Evolutionary conservation across 2,888 invertebrate genomes (phyloP).

Genomic region (Ametastegia equiseti): DNA sequence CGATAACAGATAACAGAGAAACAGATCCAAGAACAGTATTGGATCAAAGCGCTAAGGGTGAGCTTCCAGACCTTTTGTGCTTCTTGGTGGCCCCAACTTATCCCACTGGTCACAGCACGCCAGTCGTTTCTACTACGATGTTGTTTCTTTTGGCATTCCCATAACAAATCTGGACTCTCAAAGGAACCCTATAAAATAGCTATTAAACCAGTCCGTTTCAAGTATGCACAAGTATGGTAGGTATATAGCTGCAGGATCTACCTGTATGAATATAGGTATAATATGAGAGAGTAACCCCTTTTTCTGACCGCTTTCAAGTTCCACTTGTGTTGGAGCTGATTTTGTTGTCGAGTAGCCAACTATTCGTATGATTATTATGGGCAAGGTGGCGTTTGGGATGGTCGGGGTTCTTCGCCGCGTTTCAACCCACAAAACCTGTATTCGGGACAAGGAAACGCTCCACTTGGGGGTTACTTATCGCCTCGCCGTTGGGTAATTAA

Average conservation of each 20-base stretch:
- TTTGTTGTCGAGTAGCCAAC: constrained; percentile 5
- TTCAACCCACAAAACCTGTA: constrained; percentile 21
- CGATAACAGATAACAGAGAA: no score
- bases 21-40: no score
- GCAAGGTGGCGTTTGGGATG: neutral
- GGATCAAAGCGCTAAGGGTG: no score
- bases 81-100: no score
- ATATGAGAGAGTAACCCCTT: no score
- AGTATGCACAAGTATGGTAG: neutral
- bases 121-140: neutral
- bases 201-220: constrained; percentile 38
- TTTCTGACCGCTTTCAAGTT: neutral
- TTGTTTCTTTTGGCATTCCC: constrained; percentile 13
- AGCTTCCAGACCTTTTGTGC: no score
- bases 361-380: constrained; percentile 18
- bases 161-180: constrained; percentile 7
- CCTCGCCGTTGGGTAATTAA: constrained; percentile 59
- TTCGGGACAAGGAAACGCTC: constrained; percentile 22
- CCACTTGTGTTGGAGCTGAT: constrained; percentile 12
- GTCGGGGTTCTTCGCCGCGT: constrained; percentile 23
- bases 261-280: neutral
- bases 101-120: no score
- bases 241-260: neutral
- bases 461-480: constrained; percentile 39
- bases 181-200: constrained; percentile 39